A percentile compares a stretch with the other conserved stretches of the same genome.
These are phyloP conservation scores for Drosophila seguyi DNA, from an alignment of 1,140 invertebrate genomes.

Conservation along the genomic window DNA sequence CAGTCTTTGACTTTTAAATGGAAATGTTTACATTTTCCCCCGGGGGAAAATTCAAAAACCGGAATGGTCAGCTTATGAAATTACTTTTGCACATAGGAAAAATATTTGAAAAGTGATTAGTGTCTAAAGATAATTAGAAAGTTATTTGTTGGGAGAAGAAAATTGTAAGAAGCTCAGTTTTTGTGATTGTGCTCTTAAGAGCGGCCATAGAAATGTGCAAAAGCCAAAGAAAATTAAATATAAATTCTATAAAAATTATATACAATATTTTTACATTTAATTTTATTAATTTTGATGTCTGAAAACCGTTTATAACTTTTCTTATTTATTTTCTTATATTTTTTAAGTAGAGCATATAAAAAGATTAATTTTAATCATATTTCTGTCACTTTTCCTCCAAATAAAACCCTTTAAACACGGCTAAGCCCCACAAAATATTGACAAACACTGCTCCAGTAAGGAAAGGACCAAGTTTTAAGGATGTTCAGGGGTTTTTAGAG, in stretches of 20 bases:
- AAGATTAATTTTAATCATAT: constrained; percentile 13
- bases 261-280: background rate
- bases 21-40: constrained; percentile 34
- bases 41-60: constrained; percentile 11
- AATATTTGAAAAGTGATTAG: background rate
- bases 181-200: too few relatives aligned
- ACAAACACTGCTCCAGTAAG: constrained; percentile 16
- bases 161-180: too few relatives aligned
- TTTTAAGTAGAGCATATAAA: background rate
- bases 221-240: too few relatives aligned
- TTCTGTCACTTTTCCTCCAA: constrained; percentile 3
- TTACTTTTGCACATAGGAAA: constrained; percentile 5
- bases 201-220: background rate
- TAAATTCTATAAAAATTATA: background rate
- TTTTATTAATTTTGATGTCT: background rate
- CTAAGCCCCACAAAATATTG: background rate
- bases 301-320: background rate
- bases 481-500: constrained; percentile 9
- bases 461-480: constrained; percentile 6
- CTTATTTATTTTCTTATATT: too few relatives aligned
- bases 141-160: too few relatives aligned
- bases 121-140: background rate
- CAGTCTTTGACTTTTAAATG: constrained; percentile 22
- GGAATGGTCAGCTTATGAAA: constrained; percentile 26
- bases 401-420: constrained; percentile 12